Percentiles rank a stretch among this genome's conserved stretches.
Evolutionary conservation across 2,113 vertebrate species (phyloP).

Genomic region (Psammodynastes pulverulentus): DNA sequence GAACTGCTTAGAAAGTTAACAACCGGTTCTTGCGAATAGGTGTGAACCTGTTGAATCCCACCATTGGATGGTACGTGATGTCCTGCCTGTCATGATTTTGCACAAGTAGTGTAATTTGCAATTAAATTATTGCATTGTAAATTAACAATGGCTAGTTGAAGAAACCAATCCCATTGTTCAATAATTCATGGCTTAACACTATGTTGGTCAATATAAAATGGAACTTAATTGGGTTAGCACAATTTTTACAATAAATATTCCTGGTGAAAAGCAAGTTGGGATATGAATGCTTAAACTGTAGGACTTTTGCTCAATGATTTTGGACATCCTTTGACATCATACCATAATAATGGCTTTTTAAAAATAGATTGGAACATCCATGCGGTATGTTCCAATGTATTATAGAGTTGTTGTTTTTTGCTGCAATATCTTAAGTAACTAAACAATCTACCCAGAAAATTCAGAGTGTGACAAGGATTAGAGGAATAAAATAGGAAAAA

Average conservation of each 20-base stretch:
- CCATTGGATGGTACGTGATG: not conserved
- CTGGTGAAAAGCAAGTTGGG: not conserved
- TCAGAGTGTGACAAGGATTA: not conserved
- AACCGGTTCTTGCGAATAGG: too few species aligned
- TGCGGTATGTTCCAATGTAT: not conserved
- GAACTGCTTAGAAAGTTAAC: too few species aligned
- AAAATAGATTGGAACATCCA: not conserved
- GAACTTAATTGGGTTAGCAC: not conserved
- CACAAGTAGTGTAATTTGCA: not conserved
- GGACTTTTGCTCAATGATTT: not conserved
- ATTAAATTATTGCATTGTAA: too few species aligned
- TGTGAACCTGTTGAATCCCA: too few species aligned
- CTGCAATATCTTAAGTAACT: not conserved
- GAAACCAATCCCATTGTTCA: not conserved
- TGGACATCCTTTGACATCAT: not conserved
- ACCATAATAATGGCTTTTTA: not conserved
- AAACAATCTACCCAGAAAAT: not conserved
- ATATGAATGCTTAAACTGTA: not conserved
- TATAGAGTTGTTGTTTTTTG: not conserved
- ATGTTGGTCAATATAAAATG: not conserved
- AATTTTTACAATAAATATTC: accelerated
- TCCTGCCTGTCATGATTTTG: not conserved
- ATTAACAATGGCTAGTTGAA: not conserved
- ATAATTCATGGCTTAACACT: not conserved
- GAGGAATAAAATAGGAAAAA: not conserved